Evolutionary conservation across 2,113 vertebrate species (phyloP), one percentile per base, ranked within the genome.

Genomic region (Chrysochloris asiatica): DNA sequence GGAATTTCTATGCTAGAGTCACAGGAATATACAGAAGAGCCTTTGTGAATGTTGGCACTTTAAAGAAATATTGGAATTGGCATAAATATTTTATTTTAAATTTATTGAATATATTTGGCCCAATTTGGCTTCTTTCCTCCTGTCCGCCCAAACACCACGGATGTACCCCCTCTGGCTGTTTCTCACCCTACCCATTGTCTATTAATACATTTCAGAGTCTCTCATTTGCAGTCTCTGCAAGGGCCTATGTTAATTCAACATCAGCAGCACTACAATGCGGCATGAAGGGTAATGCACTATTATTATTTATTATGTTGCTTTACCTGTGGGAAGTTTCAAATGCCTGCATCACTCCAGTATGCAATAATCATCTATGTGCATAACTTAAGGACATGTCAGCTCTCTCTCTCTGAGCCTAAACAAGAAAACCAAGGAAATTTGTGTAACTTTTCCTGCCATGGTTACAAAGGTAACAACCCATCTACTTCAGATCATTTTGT

Each of bases 261-360:
- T 91, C 91, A 87, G 83, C 0, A 45, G 41, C 76, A 33, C 81
- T 95, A 93, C 50, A 48, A 67, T 80, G 16, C 72, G 63, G 63
- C 73, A 78, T 19, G 73, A 84, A 90, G 21, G 69, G 21, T 83
- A 90, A 92, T 89, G 16, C 73, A 67, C 73, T 94, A 63, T 92
- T 93, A 93, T 92, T 95, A 92, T 94, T 96, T 96, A 94, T 92
- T 84, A 72, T 88, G 77, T 88, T 90, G 69, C 50, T 82, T 94
- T 87, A 96, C 95, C 94, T 4, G 19, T 92, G 91, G 95, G 91
- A 81, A 83, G 93, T 96, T 97, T 96, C 97, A 97, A 94, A 95
- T 96, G 90, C 95, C n/a, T 81, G 24, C 8, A 38, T 83, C 83
- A 61, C 95, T 90, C 87, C 91, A 88, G 92, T 97, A 89, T 97